Conservation (phyloP, 2,888 invertebrate species). For the Coelogynopora nodosa region DNA sequence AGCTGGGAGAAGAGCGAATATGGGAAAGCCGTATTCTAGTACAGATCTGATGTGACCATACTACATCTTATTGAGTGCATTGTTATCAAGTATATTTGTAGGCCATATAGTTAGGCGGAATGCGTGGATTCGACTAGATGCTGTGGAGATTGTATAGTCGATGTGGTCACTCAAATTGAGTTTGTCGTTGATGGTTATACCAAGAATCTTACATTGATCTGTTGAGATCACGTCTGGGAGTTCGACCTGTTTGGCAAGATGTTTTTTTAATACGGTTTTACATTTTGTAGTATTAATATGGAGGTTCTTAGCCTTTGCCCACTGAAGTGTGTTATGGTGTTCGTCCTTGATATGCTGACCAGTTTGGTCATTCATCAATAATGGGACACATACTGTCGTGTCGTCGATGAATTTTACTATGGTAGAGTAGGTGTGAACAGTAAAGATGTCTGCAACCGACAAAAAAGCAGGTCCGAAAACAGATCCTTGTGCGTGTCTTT, state of each 20-base stretch:
- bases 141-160: neutral
- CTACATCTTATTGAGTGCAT: neutral
- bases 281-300: neutral
- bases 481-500: slow-evolving; percentile 2
- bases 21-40: neutral
- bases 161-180: neutral
- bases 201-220: neutral
- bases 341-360: neutral
- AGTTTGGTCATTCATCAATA: neutral
- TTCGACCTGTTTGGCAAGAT: neutral
- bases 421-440: no score
- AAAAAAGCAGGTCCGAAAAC: neutral
- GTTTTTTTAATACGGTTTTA: neutral
- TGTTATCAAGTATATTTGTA: neutral
- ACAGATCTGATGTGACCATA: neutral
- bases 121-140: neutral
- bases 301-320: neutral
- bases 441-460: neutral
- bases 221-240: neutral
- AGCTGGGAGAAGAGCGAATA: neutral
- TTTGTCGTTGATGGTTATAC: neutral
- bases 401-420: no score
- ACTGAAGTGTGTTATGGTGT: neutral
- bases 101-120: neutral
- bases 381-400: neutral